A percentile compares a stretch with the other conserved stretches of the same genome.
Conservation (phyloP, 2,797 vertebrate genomes). For the Chiloscyllium punctatum region DNA sequence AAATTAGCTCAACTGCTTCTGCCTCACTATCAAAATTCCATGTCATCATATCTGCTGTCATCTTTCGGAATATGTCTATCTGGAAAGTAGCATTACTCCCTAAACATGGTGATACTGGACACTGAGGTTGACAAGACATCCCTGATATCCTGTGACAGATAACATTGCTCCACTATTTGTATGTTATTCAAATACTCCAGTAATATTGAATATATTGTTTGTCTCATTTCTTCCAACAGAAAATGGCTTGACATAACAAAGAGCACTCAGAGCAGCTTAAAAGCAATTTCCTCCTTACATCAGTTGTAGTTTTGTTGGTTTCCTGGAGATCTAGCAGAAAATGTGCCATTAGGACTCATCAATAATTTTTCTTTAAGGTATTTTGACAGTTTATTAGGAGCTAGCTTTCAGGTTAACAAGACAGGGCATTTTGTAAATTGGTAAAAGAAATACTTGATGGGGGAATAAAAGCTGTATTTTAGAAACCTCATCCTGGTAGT, state of each 20-base stretch:
- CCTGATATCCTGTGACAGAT: not conserved
- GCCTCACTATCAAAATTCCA: no score
- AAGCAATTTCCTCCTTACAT: not conserved
- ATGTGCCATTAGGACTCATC: not conserved
- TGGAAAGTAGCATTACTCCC: not conserved
- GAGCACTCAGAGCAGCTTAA: not conserved
- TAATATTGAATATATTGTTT: not conserved
- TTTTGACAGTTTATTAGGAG: not conserved
- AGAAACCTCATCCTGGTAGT: not conserved
- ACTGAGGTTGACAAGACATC: not conserved
- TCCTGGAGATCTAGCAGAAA: not conserved
- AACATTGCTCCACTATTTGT: not conserved
- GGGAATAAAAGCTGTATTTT: not conserved
- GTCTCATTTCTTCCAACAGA: not conserved
- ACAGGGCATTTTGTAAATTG: not conserved
- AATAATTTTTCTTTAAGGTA: not conserved
- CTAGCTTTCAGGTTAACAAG: not conserved
- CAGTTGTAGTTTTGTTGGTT: not conserved
- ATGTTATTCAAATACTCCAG: not conserved
- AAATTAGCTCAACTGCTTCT: no score
- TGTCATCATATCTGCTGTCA: no score
- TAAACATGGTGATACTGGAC: not conserved
- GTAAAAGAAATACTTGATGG: not conserved
- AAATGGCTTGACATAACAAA: not conserved
- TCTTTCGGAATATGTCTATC: no score